Conservation (phyloP, 2,113 vertebrate species). For the Podiceps cristatus region DNA sequence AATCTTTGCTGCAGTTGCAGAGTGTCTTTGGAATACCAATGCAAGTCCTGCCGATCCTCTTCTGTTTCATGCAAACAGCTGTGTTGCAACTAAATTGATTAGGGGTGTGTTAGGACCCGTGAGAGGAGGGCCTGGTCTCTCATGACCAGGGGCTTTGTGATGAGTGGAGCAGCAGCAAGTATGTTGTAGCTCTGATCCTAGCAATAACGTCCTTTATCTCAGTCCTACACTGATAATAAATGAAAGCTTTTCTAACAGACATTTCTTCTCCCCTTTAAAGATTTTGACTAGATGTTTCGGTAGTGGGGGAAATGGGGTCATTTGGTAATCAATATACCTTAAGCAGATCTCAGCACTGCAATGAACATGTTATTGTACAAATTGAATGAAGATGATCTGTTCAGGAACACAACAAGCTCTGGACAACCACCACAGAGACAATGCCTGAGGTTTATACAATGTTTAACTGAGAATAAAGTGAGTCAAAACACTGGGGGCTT, state of each 20-base stretch:
- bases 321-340: conserved; percentile 42
- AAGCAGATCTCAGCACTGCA: conserved; percentile 9
- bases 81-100: not conserved
- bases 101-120: not conserved
- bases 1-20: not conserved
- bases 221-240: not conserved
- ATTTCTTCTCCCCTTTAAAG: conserved; percentile 4
- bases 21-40: not conserved
- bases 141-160: not conserved
- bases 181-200: not conserved
- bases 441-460: not conserved
- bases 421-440: not conserved
- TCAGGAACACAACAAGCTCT: not conserved
- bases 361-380: conserved; percentile 51
- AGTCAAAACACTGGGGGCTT: conserved; percentile 23
- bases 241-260: not conserved
- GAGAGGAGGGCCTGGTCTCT: not conserved
- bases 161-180: not conserved
- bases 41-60: not conserved
- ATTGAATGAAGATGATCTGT: conserved; percentile 47
- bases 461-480: not conserved
- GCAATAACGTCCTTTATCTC: not conserved
- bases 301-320: conserved; percentile 18
- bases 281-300: conserved; percentile 32
- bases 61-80: not conserved